Evolutionary conservation across 2,797 vertebrate species (phyloP).

Genomic region (Fringilla coelebs): DNA sequence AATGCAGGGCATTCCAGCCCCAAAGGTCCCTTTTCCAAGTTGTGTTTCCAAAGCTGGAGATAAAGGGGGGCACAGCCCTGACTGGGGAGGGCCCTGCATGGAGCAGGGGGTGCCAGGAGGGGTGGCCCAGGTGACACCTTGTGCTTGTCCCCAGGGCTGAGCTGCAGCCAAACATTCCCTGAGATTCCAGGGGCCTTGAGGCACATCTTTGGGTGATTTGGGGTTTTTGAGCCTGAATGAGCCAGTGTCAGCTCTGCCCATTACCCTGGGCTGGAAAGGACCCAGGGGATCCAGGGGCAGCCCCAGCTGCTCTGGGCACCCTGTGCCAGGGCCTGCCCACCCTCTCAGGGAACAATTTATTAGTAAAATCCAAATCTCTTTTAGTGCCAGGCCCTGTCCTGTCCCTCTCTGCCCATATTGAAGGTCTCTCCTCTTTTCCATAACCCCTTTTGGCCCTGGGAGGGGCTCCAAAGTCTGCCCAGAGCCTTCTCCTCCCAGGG

Average conservation of each 20-base stretch:
- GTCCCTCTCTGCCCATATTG: not conserved
- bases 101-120: not conserved
- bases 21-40: not conserved
- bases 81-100: accelerated
- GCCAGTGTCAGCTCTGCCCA: not conserved
- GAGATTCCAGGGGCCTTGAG: not conserved
- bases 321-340: not conserved
- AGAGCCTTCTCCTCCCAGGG: not conserved
- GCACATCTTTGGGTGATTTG: accelerated
- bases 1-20: not conserved
- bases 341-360: not conserved
- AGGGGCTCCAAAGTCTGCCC: not conserved
- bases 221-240: not conserved
- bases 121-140: not conserved
- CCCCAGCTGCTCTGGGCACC: too few species aligned
- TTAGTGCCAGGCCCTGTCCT: not conserved
- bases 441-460: not conserved
- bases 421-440: not conserved
- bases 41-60: not conserved
- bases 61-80: not conserved
- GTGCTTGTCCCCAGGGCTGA: not conserved
- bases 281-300: not conserved
- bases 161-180: accelerated
- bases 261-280: not conserved
- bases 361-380: too few species aligned